phyloP scores from a whole-genome alignment of 2,113 vertebrate species.

The Hippolais icterina region DNA sequence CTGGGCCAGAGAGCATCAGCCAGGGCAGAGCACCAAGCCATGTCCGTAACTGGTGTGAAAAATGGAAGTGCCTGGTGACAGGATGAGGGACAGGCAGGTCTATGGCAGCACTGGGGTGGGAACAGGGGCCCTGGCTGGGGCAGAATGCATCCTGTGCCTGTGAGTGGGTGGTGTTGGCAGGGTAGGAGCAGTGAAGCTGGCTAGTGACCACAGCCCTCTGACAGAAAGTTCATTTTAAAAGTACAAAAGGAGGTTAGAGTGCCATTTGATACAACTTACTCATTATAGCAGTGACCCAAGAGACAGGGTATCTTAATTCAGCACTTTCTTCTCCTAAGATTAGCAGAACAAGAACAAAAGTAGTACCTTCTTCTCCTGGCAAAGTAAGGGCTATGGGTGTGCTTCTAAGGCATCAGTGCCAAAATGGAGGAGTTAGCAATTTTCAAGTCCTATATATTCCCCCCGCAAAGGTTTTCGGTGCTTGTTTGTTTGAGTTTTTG shows the following conservation, averaged over 20 bases:
- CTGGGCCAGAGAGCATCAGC: fast-evolving
- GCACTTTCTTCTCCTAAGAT: background rate
- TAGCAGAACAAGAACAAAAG: background rate
- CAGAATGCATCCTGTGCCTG: background rate
- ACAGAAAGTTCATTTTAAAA: background rate
- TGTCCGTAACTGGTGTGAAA: background rate
- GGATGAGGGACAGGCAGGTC: background rate
- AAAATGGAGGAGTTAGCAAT: background rate
- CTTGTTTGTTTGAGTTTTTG: background rate
- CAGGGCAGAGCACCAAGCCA: background rate
- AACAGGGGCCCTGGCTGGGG: background rate
- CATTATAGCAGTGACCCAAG: background rate
- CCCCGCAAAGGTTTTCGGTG: fast-evolving
- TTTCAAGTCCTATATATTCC: background rate
- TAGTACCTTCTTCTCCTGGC: background rate
- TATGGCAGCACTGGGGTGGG: fast-evolving
- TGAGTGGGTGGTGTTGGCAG: background rate
- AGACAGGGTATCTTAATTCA: background rate
- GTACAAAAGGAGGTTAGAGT: background rate
- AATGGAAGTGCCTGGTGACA: background rate
- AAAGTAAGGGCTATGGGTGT: background rate
- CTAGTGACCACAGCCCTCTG: background rate
- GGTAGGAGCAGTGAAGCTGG: background rate
- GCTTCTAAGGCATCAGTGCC: background rate
- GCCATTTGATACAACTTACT: background rate